phyloP scores from a whole-genome alignment of 2,888 invertebrate species.

The Ditylenchus weischeri region DNA sequence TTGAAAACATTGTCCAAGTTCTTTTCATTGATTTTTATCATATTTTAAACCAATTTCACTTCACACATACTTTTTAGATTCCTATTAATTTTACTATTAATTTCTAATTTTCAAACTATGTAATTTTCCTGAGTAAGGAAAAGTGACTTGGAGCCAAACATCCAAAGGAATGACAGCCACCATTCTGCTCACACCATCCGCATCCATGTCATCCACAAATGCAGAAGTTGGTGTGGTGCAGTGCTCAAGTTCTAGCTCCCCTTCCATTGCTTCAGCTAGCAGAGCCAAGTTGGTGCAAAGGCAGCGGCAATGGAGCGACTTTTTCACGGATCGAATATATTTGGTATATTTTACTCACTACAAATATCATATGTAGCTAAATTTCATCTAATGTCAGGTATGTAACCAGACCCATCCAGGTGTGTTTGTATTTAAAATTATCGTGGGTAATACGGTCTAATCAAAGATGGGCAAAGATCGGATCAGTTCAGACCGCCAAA shows the following conservation, averaged over 20 bases:
- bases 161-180: not conserved
- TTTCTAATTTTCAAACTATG: not conserved
- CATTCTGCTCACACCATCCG: not conserved
- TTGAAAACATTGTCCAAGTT: no score
- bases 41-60: not conserved
- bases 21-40: not conserved
- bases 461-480: no score
- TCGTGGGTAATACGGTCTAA: no score
- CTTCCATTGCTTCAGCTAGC: not conserved
- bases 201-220: constrained; percentile 3
- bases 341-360: no score
- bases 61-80: not conserved
- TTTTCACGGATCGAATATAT: constrained; percentile 37
- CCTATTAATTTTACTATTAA: not conserved
- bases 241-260: not conserved
- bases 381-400: no score
- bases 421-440: no score
- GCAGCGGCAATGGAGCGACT: constrained; percentile 28
- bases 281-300: constrained; percentile 24
- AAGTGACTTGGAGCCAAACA: not conserved
- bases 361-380: no score
- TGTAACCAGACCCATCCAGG: constrained; percentile 45
- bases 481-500: no score
- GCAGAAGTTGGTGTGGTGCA: not conserved
- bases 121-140: not conserved